Evolutionary conservation across 2,113 vertebrate genomes (phyloP), one percentile per base, ranked within the genome.

Genomic region (Procavia capensis): DNA sequence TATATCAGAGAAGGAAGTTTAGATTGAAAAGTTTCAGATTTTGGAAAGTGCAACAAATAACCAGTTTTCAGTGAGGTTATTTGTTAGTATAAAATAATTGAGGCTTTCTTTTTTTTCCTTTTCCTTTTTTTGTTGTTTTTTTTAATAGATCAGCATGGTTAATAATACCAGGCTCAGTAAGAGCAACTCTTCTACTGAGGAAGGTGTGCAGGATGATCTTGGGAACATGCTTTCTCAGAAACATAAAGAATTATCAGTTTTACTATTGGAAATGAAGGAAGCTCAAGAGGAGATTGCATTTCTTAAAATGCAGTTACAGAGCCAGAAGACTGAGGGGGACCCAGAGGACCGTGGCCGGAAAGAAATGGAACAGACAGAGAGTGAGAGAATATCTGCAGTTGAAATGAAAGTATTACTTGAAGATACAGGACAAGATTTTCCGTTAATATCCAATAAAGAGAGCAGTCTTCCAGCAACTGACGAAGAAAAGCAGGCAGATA

Each of bases 251-350:
- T 92, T 99, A 63, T 98, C 98, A 0, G 59, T 98, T 94, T 97
- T 99, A 96, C 95, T 98, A 83, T 70, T 98, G 64, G 98, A 99
- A 96, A 97, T 99, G 79, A 95, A 98, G 88, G 98, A 99, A 98
- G 98, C 98, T 79, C 98, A 98, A 45, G 98, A 98, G 66, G 98
- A 99, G 89, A 97, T 99, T 64, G 97, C 97, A 57, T 98, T 98
- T 50, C 96, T 99, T 84, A 99, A 99, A 93, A 96, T 93, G 9
- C 98, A 99, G 41, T 97, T 99, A 2, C 95, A 88, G 70, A 88
- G 24, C 1, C 93, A 97, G 82, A 90, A 61, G 22, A 54, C 59
- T 61, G 57, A 96, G 0, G 61, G 68, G 64, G 61, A 75, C 36
- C 43, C 41, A 39, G 95, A 97, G 29, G 57, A 63, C 66, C 41